phyloP scores from a whole-genome alignment of 2,888 invertebrate genomes.

The Lordiphosa andalusiaca region DNA sequence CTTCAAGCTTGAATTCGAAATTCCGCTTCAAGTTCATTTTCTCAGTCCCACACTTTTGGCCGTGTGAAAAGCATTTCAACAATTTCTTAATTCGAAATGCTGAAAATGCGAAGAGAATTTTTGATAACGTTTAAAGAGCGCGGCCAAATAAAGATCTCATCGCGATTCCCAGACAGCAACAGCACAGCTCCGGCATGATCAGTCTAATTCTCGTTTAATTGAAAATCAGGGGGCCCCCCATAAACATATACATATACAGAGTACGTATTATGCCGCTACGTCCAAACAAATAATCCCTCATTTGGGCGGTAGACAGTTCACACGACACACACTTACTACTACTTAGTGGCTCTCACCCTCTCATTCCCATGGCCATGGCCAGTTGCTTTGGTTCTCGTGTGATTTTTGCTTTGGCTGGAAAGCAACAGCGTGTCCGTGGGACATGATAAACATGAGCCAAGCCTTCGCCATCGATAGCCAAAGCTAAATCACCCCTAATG shows the following conservation, averaged over 20 bases:
- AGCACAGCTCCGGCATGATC: background rate
- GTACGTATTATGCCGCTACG: background rate
- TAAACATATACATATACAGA: too few relatives aligned
- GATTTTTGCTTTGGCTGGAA: conserved; percentile 60
- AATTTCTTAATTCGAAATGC: conserved; percentile 52
- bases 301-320: conserved; percentile 18
- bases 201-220: conserved; percentile 7
- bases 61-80: conserved; percentile 76
- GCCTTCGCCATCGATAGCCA: conserved; percentile 6
- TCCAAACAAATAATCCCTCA: conserved; percentile 19
- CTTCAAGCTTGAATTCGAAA: background rate
- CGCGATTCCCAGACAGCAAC: background rate
- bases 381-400: conserved; percentile 76
- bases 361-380: conserved; percentile 38
- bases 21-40: conserved; percentile 31
- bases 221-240: conserved; percentile 1
- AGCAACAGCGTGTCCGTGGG: conserved; percentile 43
- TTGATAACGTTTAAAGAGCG: conserved; percentile 54
- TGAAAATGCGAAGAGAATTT: conserved; percentile 55
- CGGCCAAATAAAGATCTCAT: conserved; percentile 9
- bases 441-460: conserved; percentile 21
- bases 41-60: conserved; percentile 65
- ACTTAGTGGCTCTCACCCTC: conserved; percentile 21
- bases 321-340: conserved; percentile 16
- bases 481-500: background rate